Percentiles rank a stretch among this genome's conserved stretches.
Evolutionary conservation across 1,140 invertebrate species (phyloP).

Genomic region (Spodoptera frugiperda): DNA sequence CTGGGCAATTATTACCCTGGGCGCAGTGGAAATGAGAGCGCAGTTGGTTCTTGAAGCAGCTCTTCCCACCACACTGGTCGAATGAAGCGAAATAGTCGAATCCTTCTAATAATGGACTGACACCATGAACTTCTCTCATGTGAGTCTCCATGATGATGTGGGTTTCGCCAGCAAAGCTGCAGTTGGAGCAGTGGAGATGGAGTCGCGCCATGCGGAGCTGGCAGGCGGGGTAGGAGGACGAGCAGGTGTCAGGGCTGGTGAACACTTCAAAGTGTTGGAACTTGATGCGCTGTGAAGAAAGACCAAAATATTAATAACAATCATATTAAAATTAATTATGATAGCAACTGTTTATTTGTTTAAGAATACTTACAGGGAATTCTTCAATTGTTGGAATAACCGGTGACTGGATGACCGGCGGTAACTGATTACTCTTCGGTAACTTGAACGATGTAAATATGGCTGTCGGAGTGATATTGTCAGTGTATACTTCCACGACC

Average conservation of each 20-base stretch:
- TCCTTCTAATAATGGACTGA: constrained; percentile 78
- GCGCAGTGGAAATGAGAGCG: constrained; percentile 83
- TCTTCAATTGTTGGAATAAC: constrained; percentile 85
- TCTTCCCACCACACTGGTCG: constrained; percentile 83
- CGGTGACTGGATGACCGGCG: constrained; percentile 79
- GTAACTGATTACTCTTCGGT: constrained; percentile 89
- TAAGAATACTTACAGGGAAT: constrained; percentile 78
- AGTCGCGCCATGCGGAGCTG: constrained; percentile 73
- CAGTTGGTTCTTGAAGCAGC: constrained; percentile 81
- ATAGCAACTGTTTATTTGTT: not conserved
- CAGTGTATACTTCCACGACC: constrained; percentile 95
- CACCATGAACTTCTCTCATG: constrained; percentile 80
- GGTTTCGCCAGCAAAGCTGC: constrained; percentile 77
- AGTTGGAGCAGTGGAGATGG: constrained; percentile 82
- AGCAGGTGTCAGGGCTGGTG: constrained; percentile 76
- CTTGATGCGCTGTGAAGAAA: constrained; percentile 79
- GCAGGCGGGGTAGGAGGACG: constrained; percentile 76
- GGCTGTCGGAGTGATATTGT: constrained; percentile 93
- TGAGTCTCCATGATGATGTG: constrained; percentile 81
- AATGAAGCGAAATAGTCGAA: constrained; percentile 81
- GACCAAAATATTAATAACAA: constrained; percentile 1
- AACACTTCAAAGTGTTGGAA: constrained; percentile 85
- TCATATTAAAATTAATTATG: not conserved
- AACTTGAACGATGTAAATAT: constrained; percentile 97
- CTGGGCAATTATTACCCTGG: constrained; percentile 81